Evolutionary conservation across 2,888 invertebrate species (phyloP).

Genomic region (Sminthurides aquaticus): DNA sequence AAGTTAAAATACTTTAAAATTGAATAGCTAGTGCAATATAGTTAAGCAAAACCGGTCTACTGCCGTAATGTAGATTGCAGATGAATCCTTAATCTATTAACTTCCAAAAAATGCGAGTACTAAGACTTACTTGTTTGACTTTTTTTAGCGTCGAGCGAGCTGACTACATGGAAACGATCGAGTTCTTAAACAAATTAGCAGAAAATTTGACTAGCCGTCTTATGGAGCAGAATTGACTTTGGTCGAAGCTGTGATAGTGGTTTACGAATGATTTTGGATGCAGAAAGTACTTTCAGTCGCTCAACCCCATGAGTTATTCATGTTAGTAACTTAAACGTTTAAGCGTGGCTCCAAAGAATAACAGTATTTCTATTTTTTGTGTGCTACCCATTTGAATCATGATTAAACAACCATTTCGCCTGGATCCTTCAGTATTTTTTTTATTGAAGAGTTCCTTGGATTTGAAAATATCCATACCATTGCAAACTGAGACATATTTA

Average conservation of each 20-base stretch:
- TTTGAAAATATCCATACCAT: too few relatives aligned
- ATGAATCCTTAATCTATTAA: too few relatives aligned
- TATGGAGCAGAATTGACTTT: constrained; percentile 7
- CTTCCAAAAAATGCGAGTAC: too few relatives aligned
- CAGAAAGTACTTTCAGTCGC: too few relatives aligned
- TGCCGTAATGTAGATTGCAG: constrained; percentile 4
- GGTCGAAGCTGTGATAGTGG: constrained; percentile 9
- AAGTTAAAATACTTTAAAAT: constrained; percentile 6
- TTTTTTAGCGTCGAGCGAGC: constrained; percentile 54
- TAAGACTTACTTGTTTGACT: constrained; percentile 19
- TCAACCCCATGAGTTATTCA: too few relatives aligned
- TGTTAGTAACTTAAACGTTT: too few relatives aligned
- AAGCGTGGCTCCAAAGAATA: not conserved
- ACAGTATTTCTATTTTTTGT: not conserved
- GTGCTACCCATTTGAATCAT: not conserved
- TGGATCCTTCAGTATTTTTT: too few relatives aligned
- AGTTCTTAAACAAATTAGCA: constrained; percentile 89
- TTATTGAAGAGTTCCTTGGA: too few relatives aligned
- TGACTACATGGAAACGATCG: constrained; percentile 95
- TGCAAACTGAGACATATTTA: too few relatives aligned
- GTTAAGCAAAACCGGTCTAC: constrained; percentile 4
- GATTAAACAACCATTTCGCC: not conserved
- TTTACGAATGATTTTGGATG: too few relatives aligned
- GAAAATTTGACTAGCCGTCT: constrained; percentile 70
- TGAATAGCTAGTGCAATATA: not conserved